A percentile compares a stretch with the other conserved stretches of the same genome.
Evolutionary conservation across 2,797 vertebrate genomes (phyloP).

Genomic region (Acrossocheilus wenchowensis): DNA sequence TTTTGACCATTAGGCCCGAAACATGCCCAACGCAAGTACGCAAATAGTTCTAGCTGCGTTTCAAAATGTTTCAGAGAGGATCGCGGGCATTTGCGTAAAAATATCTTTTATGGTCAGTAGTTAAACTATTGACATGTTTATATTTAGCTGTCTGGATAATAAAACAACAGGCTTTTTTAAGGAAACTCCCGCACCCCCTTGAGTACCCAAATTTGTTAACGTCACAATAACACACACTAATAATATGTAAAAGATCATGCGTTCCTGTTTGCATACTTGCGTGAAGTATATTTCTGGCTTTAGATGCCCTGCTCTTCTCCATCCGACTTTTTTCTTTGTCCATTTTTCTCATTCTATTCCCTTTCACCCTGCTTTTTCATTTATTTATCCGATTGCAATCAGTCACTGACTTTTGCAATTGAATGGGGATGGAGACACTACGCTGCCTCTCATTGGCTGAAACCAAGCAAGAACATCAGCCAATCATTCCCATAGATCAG

Average conservation of each 20-base stretch:
- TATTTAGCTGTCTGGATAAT: not conserved
- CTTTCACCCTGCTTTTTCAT: constrained; percentile 68
- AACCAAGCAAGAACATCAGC: not conserved
- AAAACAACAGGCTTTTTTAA: not conserved
- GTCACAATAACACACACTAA: not conserved
- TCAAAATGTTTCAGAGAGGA: not conserved
- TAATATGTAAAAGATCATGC: not conserved
- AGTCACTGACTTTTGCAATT: constrained; percentile 36
- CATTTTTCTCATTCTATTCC: constrained; percentile 66
- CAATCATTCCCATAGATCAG: constrained; percentile 34
- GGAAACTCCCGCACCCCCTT: not conserved
- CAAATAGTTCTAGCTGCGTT: not conserved
- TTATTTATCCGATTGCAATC: constrained; percentile 58
- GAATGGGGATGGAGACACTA: constrained; percentile 32
- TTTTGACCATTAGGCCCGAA: constrained; percentile 2
- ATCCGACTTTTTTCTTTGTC: constrained; percentile 61
- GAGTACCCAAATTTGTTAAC: not conserved
- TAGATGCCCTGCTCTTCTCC: constrained; percentile 35
- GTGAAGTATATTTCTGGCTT: constrained; percentile 46
- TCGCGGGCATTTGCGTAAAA: not conserved
- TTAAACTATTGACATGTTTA: not conserved
- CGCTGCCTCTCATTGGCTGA: constrained; percentile 41
- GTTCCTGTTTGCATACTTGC: constrained; percentile 33
- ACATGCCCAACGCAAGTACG: constrained; percentile 17
- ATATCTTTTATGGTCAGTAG: not conserved